These are phyloP conservation scores for Lacerta agilis DNA, from an alignment of 2,797 vertebrate species.

Conservation along the genomic window DNA sequence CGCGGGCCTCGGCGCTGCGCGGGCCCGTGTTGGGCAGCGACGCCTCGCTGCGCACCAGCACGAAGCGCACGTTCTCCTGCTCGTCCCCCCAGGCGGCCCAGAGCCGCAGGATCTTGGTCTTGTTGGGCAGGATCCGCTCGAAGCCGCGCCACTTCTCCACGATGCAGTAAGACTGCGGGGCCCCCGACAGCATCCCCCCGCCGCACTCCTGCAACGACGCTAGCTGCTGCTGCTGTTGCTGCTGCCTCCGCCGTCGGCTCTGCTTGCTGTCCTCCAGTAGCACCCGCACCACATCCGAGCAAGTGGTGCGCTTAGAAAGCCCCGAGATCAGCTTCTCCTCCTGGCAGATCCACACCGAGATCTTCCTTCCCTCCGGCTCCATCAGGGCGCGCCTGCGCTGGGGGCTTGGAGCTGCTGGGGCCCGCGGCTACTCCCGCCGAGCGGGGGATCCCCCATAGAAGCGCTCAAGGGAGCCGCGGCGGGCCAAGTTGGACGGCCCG, in stretches of 20 bases:
- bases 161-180: conserved; percentile 90
- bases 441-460: conserved; percentile 28
- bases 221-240: conserved; percentile 62
- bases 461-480: not conserved
- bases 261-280: conserved; percentile 89
- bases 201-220: conserved; percentile 70
- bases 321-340: conserved; percentile 97
- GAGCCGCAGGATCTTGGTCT: conserved; percentile 91
- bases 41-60: conserved; percentile 91
- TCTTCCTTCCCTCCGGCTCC: conserved; percentile 88
- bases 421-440: conserved; percentile 37
- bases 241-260: conserved; percentile 59
- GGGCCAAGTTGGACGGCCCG: not conserved
- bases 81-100: conserved; percentile 96
- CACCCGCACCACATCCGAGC: conserved; percentile 91
- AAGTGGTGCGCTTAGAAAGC: conserved; percentile 90
- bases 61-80: conserved; percentile 93
- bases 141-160: conserved; percentile 98
- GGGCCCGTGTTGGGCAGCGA: conserved; percentile 91
- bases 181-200: conserved; percentile 83
- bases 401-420: conserved; percentile 4
- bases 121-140: conserved; percentile 92
- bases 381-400: conserved; percentile 67
- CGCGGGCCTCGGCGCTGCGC: conserved; percentile 92
- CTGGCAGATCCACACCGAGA: conserved; percentile 96